Evolutionary conservation across 2,113 vertebrate genomes (phyloP).

Genomic region (Butastur rufipennis): DNA sequence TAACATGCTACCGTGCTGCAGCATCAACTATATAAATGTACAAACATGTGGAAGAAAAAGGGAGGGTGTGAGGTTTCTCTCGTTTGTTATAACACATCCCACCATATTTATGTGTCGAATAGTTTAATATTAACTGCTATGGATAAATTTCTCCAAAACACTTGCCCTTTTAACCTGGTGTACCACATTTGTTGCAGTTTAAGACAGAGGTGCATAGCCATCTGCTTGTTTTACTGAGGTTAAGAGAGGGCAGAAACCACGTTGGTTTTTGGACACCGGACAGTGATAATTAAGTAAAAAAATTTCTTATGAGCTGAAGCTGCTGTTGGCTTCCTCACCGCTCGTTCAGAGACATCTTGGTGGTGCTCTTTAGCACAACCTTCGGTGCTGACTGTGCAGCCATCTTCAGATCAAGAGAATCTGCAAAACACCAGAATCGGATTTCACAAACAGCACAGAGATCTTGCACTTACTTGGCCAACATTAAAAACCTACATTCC

Average conservation of each 20-base stretch:
- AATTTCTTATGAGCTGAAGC: constrained; percentile 80
- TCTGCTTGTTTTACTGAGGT: constrained; percentile 61
- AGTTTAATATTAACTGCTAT: constrained; percentile 52
- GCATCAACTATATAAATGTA: constrained; percentile 51
- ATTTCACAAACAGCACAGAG: neutral
- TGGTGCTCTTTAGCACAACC: constrained; percentile 99
- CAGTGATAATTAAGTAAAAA: constrained; percentile 65
- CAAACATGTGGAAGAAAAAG: constrained; percentile 72
- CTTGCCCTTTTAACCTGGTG: constrained; percentile 63
- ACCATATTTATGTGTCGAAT: constrained; percentile 36
- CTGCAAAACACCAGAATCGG: constrained; percentile 13
- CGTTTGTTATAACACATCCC: constrained; percentile 63
- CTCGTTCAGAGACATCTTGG: constrained; percentile 99
- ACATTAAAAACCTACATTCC: too few relatives aligned
- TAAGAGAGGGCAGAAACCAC: constrained; percentile 61
- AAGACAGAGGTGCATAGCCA: constrained; percentile 61
- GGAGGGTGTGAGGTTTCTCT: constrained; percentile 69
- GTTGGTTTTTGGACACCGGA: constrained; percentile 54
- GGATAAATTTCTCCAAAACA: constrained; percentile 43
- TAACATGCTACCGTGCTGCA: constrained; percentile 67
- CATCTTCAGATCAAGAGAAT: constrained; percentile 84
- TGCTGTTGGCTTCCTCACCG: constrained; percentile 92
- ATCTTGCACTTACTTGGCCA: accelerated
- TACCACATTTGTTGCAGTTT: constrained; percentile 45
- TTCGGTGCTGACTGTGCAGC: constrained; percentile 93